These are phyloP conservation scores for Micronisus gabar DNA, from an alignment of 2,113 vertebrate genomes.

Conservation along the genomic window DNA sequence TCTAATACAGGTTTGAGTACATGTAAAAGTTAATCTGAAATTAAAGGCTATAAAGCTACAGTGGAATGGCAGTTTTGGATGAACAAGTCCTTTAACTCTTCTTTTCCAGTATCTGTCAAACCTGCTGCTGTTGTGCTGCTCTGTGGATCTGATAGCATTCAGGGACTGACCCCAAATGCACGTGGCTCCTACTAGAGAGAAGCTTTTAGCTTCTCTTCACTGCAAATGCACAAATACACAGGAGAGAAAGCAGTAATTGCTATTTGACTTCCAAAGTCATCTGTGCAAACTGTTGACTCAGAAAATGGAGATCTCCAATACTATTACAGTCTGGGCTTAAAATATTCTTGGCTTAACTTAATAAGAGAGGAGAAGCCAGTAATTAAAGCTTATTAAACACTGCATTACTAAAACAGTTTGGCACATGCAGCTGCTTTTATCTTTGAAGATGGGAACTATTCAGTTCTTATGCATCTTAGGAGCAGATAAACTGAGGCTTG, in stretches of 20 bases:
- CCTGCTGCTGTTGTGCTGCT: background rate
- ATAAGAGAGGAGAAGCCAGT: background rate
- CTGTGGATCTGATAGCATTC: background rate
- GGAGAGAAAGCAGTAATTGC: background rate
- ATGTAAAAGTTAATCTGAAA: background rate
- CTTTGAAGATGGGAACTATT: background rate
- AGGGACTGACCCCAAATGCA: background rate
- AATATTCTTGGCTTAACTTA: background rate
- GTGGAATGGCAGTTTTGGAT: background rate
- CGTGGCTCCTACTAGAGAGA: background rate
- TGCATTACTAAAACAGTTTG: background rate
- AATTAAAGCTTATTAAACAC: conserved; percentile 7
- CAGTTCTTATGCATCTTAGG: background rate
- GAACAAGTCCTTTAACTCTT: background rate
- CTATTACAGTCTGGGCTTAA: background rate
- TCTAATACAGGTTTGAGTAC: background rate
- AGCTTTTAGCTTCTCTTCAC: background rate
- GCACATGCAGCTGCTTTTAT: background rate
- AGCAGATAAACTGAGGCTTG: background rate
- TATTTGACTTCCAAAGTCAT: background rate
- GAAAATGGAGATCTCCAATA: background rate
- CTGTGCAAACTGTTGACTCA: background rate
- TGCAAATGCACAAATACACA: background rate
- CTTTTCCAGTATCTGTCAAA: background rate
- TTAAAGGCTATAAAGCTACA: background rate